phyloP scores from a whole-genome alignment of 2,888 invertebrate species.

The Ashinkailepas kermadecensis region DNA sequence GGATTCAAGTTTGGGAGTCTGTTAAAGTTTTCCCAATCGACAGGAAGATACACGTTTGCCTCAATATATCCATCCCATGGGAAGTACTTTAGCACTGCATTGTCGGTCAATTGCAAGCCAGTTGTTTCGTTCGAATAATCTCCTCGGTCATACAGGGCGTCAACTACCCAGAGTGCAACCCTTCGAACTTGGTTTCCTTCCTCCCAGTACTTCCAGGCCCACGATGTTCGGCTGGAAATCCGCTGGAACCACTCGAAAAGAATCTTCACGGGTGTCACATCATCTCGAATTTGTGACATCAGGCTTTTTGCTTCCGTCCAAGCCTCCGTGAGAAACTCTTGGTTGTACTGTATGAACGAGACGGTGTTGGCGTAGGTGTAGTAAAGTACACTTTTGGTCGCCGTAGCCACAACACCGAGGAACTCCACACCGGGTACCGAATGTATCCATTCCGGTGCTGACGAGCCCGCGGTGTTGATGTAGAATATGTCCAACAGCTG shows the following conservation, averaged over 20 bases:
- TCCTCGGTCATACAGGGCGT: not conserved
- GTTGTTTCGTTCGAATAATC: not conserved
- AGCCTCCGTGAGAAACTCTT: not conserved
- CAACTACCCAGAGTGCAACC: not conserved
- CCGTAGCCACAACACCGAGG: not conserved
- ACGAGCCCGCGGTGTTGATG: not conserved
- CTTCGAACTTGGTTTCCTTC: not conserved
- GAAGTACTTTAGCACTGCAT: not conserved
- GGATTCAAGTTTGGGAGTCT: not conserved
- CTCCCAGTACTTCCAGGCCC: not conserved
- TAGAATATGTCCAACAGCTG: slow-evolving; percentile 3
- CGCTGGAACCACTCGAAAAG: not conserved
- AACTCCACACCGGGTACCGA: not conserved
- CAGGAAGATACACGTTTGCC: not conserved
- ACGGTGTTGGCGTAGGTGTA: not conserved
- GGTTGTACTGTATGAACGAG: not conserved
- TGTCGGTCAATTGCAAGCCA: not conserved
- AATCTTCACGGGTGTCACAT: not conserved
- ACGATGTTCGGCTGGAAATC: not conserved
- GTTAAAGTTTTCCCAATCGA: not conserved
- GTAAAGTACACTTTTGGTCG: not conserved
- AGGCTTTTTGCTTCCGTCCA: not conserved
- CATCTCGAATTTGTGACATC: not conserved
- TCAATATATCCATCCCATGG: not conserved
- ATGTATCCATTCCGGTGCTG: not conserved